Conservation (phyloP, 2,797 vertebrate genomes). For the Ceyx erithaca region DNA sequence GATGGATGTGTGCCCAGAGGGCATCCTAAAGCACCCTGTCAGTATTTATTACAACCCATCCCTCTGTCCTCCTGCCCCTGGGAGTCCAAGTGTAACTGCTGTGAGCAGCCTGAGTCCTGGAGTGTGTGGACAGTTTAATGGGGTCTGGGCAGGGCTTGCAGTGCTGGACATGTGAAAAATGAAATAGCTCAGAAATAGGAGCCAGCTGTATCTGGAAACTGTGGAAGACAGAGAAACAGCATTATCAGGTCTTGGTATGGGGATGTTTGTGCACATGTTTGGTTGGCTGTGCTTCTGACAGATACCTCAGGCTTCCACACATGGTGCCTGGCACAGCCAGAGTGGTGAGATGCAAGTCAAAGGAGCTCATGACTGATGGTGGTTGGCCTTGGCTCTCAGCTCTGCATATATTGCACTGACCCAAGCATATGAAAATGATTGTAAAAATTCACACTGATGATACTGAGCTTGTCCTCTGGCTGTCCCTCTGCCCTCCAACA, state of each 20-base stretch:
- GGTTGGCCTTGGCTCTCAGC: not conserved
- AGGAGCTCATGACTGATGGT: not conserved
- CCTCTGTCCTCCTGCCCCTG: not conserved
- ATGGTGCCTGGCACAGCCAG: not conserved
- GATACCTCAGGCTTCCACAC: not conserved
- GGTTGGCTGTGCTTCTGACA: not conserved
- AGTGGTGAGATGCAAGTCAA: not conserved
- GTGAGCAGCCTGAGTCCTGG: fast-evolving
- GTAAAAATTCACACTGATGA: not conserved
- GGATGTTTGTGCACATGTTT: not conserved
- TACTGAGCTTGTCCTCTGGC: not conserved
- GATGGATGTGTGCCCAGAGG: not conserved
- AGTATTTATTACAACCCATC: not conserved
- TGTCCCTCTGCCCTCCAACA: not conserved
- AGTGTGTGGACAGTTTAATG: not conserved
- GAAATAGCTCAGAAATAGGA: not conserved
- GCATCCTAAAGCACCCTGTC: not conserved
- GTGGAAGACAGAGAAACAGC: not conserved
- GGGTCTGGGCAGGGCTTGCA: not conserved
- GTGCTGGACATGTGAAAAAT: not conserved
- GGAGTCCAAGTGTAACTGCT: not conserved
- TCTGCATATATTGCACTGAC: not conserved
- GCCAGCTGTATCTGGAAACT: not conserved
- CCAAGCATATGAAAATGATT: not conserved
- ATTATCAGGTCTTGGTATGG: not conserved